Evolutionary conservation across 2,797 vertebrate genomes (phyloP).

Genomic region (Coendou prehensilis): DNA sequence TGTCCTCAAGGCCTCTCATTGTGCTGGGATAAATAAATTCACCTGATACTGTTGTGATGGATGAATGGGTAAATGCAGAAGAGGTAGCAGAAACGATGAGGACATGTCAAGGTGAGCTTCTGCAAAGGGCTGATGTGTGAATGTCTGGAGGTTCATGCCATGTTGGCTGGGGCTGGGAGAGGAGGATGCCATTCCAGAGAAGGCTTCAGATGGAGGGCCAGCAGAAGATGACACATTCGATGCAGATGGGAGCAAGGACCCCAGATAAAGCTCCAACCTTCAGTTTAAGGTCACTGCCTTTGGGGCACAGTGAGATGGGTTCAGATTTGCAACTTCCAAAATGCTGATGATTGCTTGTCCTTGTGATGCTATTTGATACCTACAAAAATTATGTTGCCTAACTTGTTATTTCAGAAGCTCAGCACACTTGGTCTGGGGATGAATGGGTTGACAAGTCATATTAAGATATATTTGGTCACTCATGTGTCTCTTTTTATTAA

Average conservation of each 20-base stretch:
- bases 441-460: not conserved
- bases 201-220: not conserved
- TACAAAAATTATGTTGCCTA: not conserved
- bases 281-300: not conserved
- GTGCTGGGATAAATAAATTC: not conserved
- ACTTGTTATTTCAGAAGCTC: conserved; percentile 30
- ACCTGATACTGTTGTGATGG: not conserved
- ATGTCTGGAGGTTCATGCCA: not conserved
- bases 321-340: not conserved
- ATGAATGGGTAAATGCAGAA: not conserved
- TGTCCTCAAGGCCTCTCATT: not conserved
- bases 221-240: not conserved
- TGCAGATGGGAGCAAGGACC: too few relatives aligned
- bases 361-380: not conserved
- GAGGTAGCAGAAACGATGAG: not conserved
- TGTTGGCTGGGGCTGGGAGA: not conserved
- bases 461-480: not conserved
- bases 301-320: not conserved
- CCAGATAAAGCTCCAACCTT: not conserved
- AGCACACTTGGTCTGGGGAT: not conserved
- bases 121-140: not conserved
- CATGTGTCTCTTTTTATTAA: not conserved
- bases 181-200: not conserved
- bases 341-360: not conserved
- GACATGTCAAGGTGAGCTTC: not conserved